A percentile compares a stretch with the other conserved stretches of the same genome.
Evolutionary conservation across 2,797 vertebrate genomes (phyloP).

Genomic region (Pangasius mekongensis): DNA sequence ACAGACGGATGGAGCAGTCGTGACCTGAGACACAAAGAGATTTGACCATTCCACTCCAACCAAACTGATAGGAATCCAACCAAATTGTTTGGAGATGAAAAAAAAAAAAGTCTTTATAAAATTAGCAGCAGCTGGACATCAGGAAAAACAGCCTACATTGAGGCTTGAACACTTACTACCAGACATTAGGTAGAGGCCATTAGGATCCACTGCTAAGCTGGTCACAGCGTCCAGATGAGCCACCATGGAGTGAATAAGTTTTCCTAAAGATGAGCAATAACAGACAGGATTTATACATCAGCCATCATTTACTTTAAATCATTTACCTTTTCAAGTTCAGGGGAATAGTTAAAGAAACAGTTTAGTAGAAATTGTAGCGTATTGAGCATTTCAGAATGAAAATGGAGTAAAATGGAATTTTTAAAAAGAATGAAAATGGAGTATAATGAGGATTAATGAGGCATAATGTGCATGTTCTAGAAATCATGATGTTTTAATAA

Average conservation of each 20-base stretch:
- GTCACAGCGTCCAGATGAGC: constrained; percentile 97
- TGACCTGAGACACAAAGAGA: constrained; percentile 77
- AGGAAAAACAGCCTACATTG: background rate
- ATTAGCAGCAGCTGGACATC: background rate
- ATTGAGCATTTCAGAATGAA: background rate
- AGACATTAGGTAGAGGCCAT: constrained; percentile 98
- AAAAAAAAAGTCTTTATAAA: background rate
- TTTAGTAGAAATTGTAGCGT: background rate
- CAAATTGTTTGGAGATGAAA: background rate
- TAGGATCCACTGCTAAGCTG: constrained; percentile 95
- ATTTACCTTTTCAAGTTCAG: background rate
- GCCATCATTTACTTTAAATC: background rate
- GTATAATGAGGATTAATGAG: background rate
- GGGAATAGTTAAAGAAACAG: background rate
- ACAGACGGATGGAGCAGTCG: constrained; percentile 97
- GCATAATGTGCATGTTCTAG: background rate
- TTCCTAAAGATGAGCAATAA: constrained; percentile 76
- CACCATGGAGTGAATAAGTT: constrained; percentile 97
- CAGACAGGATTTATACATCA: background rate
- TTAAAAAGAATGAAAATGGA: background rate
- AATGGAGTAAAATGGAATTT: background rate
- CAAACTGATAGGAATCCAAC: background rate
- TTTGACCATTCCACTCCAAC: background rate
- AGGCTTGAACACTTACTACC: constrained; percentile 87
- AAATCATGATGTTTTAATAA: background rate